Conservation (phyloP, 2,113 vertebrate species). For the Dolichallabes microphthalmus region DNA sequence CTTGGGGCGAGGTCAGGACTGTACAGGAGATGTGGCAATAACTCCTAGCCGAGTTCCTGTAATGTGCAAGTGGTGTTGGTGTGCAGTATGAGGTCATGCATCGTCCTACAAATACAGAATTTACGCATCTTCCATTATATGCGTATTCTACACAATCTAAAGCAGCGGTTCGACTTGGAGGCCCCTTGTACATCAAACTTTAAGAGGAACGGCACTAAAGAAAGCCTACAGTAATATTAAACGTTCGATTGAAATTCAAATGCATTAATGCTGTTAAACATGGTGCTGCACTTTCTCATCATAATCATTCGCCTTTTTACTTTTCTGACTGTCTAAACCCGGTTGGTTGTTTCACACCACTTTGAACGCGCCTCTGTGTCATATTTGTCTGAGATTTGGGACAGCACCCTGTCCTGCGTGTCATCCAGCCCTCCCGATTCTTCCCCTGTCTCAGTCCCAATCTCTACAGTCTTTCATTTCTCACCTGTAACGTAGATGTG, state of each 20-base stretch:
- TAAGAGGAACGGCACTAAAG: not conserved
- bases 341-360: not conserved
- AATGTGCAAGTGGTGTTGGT: too few species aligned
- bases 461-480: conserved; percentile 42
- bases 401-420: conserved; percentile 59
- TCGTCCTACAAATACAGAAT: too few species aligned
- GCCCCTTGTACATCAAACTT: not conserved
- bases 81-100: too few species aligned
- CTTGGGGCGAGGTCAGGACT: too few species aligned
- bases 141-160: too few species aligned
- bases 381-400: conserved; percentile 35
- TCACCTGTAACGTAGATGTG: conserved; percentile 58
- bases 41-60: too few species aligned
- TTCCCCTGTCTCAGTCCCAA: conserved; percentile 17
- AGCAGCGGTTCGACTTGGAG: too few species aligned
- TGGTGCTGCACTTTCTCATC: conserved; percentile 45
- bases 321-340: not conserved
- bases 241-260: not conserved
- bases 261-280: conserved; percentile 1
- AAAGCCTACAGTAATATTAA: not conserved
- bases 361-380: conserved; percentile 45
- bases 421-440: conserved; percentile 49
- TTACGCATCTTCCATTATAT: too few species aligned
- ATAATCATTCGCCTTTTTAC: not conserved
- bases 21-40: too few species aligned